Conservation (phyloP, 23 tunicate genomes). For the Oikopleura vanhoeffeni region DNA sequence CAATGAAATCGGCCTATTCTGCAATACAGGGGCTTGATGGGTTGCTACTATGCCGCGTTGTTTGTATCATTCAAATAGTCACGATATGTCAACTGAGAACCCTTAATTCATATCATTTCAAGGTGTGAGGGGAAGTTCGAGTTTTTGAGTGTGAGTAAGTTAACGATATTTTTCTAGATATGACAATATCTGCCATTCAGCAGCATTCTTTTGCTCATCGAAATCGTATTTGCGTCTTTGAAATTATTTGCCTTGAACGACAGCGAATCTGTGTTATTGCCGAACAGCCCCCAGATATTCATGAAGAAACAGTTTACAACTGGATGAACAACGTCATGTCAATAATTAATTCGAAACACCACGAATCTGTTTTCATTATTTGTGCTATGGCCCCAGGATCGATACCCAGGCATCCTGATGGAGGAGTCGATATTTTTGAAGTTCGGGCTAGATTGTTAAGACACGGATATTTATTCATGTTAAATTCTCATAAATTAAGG, state of each 20-base stretch:
- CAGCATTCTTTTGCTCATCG: not conserved
- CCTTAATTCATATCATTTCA: too few species aligned
- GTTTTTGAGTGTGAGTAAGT: too few species aligned
- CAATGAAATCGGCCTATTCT: too few species aligned
- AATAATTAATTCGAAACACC: not conserved
- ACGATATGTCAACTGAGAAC: too few species aligned
- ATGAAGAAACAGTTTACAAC: not conserved
- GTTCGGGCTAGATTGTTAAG: not conserved
- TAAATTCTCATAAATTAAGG: too few species aligned
- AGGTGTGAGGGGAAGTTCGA: too few species aligned
- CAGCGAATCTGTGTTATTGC: not conserved
- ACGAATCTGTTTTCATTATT: not conserved
- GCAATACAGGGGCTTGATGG: too few species aligned
- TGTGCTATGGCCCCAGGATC: not conserved
- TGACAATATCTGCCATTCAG: too few species aligned
- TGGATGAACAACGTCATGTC: conserved; percentile 15
- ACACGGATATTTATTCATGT: too few species aligned
- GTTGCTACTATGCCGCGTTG: too few species aligned
- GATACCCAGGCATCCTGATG: not conserved
- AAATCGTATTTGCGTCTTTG: not conserved
- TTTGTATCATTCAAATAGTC: too few species aligned
- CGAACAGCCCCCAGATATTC: conserved; percentile 9
- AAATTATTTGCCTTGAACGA: not conserved
- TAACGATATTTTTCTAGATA: too few species aligned
- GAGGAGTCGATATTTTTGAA: conserved; percentile 4